phyloP scores from a whole-genome alignment of 2,113 vertebrate genomes.

The Casuarius casuarius region DNA sequence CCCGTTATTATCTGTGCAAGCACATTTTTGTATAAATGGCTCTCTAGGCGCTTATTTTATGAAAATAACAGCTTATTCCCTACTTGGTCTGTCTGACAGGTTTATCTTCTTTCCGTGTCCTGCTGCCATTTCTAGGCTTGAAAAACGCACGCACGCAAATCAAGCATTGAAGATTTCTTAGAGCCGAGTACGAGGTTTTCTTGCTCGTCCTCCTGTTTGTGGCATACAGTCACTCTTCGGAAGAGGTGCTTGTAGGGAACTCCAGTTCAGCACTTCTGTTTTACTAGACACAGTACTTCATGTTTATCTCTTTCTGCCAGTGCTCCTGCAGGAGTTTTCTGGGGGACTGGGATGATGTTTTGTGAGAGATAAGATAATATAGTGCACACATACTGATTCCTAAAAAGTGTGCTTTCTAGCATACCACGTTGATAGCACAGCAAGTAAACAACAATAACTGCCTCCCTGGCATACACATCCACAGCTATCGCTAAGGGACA shows the following conservation, averaged over 20 bases:
- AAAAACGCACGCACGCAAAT: neutral
- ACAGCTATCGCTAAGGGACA: conserved; percentile 1
- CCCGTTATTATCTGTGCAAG: neutral
- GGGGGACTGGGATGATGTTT: neutral
- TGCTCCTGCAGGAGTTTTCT: conserved; percentile 36
- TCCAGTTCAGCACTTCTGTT: conserved; percentile 47
- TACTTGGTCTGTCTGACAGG: neutral
- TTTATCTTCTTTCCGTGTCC: neutral
- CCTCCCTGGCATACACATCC: neutral
- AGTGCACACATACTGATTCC: conserved; percentile 18
- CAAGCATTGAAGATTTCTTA: neutral
- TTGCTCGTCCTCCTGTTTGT: neutral
- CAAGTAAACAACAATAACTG: conserved; percentile 44
- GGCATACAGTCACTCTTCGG: neutral
- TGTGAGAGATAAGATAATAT: conserved; percentile 55
- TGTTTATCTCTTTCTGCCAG: conserved; percentile 65
- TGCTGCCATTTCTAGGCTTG: neutral
- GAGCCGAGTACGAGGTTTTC: neutral
- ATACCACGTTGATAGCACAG: conserved; percentile 10
- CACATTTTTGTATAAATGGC: neutral
- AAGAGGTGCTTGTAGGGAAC: neutral
- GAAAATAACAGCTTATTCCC: neutral
- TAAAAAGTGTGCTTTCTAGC: conserved; percentile 54
- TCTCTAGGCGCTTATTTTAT: neutral
- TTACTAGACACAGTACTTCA: conserved; percentile 22